Evolutionary conservation across 2,888 invertebrate species (phyloP).

Genomic region (Euphydryas editha): DNA sequence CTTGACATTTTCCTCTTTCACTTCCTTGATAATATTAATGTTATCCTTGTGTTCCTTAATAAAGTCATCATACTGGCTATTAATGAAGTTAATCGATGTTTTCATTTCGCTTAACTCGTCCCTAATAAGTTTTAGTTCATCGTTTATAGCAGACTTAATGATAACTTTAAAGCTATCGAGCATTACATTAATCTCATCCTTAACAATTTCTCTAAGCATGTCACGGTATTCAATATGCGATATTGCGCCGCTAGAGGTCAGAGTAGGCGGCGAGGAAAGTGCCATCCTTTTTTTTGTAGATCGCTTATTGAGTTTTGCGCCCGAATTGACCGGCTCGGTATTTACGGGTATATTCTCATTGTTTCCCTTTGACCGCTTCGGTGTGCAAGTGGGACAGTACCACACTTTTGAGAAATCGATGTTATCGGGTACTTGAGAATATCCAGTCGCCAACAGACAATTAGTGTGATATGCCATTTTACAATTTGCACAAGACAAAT

Average conservation of each 20-base stretch:
- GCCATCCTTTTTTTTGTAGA: constrained; percentile 5
- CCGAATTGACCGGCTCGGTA: not conserved
- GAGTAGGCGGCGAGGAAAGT: not conserved
- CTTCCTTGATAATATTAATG: not conserved
- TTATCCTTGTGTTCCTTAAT: not conserved
- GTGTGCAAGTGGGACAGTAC: constrained; percentile 2
- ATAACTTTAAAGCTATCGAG: not conserved
- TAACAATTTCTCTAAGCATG: constrained; percentile 3
- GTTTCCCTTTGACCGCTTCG: constrained; percentile 6
- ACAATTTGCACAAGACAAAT: constrained; percentile 2
- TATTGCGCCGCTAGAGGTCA: not conserved
- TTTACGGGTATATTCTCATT: constrained; percentile 6
- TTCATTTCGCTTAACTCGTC: constrained; percentile 1
- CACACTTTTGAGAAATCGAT: not conserved
- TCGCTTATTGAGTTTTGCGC: not conserved
- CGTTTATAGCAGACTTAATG: not conserved
- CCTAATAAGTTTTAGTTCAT: not conserved
- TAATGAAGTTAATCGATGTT: constrained; percentile 3
- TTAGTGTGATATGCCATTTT: constrained; percentile 9
- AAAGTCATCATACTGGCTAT: constrained; percentile 7
- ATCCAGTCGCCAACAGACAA: constrained; percentile 4
- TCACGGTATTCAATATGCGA: too few species aligned
- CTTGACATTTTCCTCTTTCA: too few species aligned
- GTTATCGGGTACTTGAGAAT: not conserved
- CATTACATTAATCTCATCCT: constrained; percentile 6